Evolutionary conservation across 92 coral and sea anemone genomes (phyloP), one percentile per base, ranked within the genome.

Genomic region (Muricea muricata): DNA sequence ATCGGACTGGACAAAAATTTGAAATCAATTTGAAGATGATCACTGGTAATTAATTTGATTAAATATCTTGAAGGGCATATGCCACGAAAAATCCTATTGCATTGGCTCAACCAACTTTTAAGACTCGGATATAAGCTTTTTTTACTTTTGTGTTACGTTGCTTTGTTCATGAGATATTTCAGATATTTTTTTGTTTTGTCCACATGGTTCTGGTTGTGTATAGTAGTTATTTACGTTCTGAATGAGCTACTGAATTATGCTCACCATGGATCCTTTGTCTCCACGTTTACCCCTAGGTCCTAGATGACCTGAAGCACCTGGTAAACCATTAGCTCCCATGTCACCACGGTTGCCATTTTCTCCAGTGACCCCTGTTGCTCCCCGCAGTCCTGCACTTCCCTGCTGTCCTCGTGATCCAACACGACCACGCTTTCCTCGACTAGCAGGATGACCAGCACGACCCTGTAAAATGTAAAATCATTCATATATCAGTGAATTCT

Each of bases 401-500:
- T 29, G 24, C 33, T 4, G 65, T 4, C 80, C 80, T 57, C 29
- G 48, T 47, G 7, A n/a, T 48, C 80, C 80, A 14, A 52, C 29
- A 54, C n/a, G 46, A 28, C 80, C 80, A 47, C 32, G 28, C 50
- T 31, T 34, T 10, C 80, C 80, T 20, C 80, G 80, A 47, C 13
- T 75, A 47, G 61, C 80, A 52, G 80, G 26, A 75, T 75, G 65
- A 23, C 80, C 80, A 48, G 80, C 57, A 6, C 37, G 80, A 75
- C 80, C 80, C 80, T 75, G 9, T 34, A 3, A 14, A 2, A 29
- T n/a, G n/a, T n/a, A 52, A 13, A 52, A 75, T n/a, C 13, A 26
- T 10, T 45, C 14, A 45, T 5, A 4, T 37, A 26, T 61, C 4
- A 66, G 31, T 17, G 41, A 9, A 66, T n/a, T n/a, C n/a, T n/a